A percentile compares a stretch with the other conserved stretches of the same genome.
Evolutionary conservation across 2,113 vertebrate species (phyloP).

Genomic region (Heteronetta atricapilla): DNA sequence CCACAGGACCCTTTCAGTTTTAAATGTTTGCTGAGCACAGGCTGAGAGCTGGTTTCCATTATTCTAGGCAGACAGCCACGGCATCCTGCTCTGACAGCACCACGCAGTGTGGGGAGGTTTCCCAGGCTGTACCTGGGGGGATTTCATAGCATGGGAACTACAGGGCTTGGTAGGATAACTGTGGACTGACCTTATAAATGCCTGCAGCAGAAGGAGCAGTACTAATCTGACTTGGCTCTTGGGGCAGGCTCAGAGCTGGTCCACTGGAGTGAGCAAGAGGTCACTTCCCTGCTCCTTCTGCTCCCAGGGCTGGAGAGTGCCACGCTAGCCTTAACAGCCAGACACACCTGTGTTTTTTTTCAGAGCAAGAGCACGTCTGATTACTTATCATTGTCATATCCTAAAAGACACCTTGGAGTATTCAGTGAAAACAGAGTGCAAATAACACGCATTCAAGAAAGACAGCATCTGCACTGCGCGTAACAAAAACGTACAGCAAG

Average conservation of each 20-base stretch:
- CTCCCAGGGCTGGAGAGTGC: neutral
- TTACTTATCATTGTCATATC: neutral
- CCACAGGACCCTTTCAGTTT: neutral
- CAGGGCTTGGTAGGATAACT: neutral
- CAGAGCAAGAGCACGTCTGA: neutral
- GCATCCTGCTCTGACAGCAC: neutral
- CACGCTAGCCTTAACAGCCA: neutral
- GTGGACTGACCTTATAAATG: accelerated
- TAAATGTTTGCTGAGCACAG: neutral
- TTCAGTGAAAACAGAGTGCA: neutral
- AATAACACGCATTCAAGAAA: neutral
- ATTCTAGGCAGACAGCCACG: neutral
- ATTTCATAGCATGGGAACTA: neutral
- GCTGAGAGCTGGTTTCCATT: neutral
- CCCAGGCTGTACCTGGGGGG: accelerated
- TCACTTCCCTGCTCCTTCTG: neutral
- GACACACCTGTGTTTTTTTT: neutral
- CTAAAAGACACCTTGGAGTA: neutral
- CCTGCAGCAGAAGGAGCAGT: neutral
- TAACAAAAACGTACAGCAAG: neutral
- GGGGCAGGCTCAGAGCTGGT: neutral
- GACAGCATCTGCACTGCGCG: neutral
- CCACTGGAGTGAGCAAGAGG: accelerated
- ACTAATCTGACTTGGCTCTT: neutral
- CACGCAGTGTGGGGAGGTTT: neutral